These are phyloP conservation scores for Drosophila nasuta DNA, from an alignment of 1,140 invertebrate species.

Conservation along the genomic window DNA sequence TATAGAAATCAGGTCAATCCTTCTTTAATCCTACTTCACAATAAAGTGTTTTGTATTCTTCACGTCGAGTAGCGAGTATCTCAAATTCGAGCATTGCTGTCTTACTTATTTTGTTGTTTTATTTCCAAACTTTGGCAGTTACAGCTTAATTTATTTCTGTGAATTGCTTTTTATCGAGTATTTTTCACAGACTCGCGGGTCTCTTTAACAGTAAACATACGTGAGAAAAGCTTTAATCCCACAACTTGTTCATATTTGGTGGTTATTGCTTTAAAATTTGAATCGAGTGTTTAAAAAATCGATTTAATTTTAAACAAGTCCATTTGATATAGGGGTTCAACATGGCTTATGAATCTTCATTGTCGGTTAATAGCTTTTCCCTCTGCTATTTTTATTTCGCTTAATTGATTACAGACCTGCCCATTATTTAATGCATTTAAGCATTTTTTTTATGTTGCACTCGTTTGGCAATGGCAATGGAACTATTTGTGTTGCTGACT, in stretches of 20 bases:
- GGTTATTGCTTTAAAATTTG: neutral
- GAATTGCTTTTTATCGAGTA: slow-evolving; percentile 10
- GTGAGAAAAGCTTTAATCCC: no score
- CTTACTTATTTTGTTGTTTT: slow-evolving; percentile 2
- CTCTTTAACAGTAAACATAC: no score
- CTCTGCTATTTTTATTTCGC: slow-evolving; percentile 49
- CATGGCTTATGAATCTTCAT: slow-evolving; percentile 8
- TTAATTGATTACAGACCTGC: slow-evolving; percentile 62
- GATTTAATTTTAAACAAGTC: no score
- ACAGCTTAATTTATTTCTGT: slow-evolving; percentile 21
- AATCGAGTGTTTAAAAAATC: no score
- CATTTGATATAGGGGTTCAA: neutral
- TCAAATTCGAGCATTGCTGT: no score
- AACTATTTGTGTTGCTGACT: slow-evolving; percentile 2
- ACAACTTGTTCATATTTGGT: no score
- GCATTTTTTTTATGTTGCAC: neutral
- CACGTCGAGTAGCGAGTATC: no score
- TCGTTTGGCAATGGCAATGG: no score
- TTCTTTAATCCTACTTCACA: no score
- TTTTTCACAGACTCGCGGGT: neutral
- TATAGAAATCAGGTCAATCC: no score
- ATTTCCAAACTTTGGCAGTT: slow-evolving; percentile 16
- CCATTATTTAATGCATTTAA: slow-evolving; percentile 51
- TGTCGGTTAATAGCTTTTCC: neutral
- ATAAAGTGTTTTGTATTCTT: no score